Evolutionary conservation across 2,797 vertebrate genomes (phyloP).

Genomic region (Benthosema pterotum): DNA sequence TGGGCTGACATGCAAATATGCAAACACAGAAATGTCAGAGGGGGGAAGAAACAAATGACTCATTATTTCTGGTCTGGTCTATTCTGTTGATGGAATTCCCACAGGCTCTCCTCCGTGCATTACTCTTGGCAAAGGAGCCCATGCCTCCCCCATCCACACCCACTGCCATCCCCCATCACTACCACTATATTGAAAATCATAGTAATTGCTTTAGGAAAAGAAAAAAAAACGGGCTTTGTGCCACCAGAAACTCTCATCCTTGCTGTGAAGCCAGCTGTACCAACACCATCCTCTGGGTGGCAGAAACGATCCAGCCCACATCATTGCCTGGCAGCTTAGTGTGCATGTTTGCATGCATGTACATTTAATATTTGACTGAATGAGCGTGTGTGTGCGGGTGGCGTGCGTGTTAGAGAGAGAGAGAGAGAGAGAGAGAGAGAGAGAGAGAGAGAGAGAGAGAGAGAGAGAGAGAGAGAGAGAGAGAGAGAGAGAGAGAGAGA

Average conservation of each 20-base stretch:
- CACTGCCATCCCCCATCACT: too few relatives aligned
- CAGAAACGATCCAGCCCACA: constrained; percentile 63
- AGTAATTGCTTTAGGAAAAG: constrained; percentile 16
- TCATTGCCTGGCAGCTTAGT: background rate
- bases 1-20: background rate
- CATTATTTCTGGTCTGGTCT: constrained; percentile 22
- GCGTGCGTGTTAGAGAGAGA: constrained; percentile 12
- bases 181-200: constrained; percentile 20
- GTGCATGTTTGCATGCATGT: background rate
- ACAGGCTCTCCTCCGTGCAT: constrained; percentile 3
- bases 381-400: constrained; percentile 16
- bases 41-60: constrained; percentile 20
- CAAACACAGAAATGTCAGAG: constrained; percentile 8
- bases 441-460: too few relatives aligned
- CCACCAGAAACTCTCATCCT: constrained; percentile 5
- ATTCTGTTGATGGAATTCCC: constrained; percentile 18
- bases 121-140: constrained; percentile 14
- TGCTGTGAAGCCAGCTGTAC: constrained; percentile 2
- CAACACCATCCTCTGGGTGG: constrained; percentile 58
- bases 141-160: background rate
- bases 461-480: constrained; percentile 1
- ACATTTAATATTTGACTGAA: constrained; percentile 14
- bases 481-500: background rate
- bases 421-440: background rate
- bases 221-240: constrained; percentile 12